phyloP scores from a whole-genome alignment of 2,797 vertebrate species.

The Malacoctenus gilli region DNA sequence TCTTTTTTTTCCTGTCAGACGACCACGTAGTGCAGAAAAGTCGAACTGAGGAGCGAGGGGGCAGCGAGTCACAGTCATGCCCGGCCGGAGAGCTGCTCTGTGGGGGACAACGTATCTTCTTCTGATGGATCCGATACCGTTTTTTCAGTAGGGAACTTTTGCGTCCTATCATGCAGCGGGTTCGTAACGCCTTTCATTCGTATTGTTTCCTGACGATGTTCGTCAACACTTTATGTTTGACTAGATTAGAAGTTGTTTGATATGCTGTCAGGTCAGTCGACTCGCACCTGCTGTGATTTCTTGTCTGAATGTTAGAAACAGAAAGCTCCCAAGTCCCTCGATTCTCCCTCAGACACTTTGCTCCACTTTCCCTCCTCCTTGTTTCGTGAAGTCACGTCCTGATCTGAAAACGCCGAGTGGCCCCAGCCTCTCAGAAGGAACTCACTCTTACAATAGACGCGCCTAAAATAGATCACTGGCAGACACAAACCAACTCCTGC shows the following conservation, averaged over 20 bases:
- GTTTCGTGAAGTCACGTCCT: slow-evolving; percentile 61
- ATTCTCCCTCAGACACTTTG: background rate
- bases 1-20: slow-evolving; percentile 32
- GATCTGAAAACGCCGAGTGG: slow-evolving; percentile 35
- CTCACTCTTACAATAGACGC: slow-evolving; percentile 37
- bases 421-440: slow-evolving; percentile 18
- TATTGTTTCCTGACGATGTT: no score
- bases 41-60: slow-evolving; percentile 32
- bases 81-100: slow-evolving; percentile 21
- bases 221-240: no score
- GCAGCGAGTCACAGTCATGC: slow-evolving; percentile 12
- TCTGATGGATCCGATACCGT: slow-evolving; percentile 25
- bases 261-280: no score
- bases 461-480: slow-evolving; percentile 52
- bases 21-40: slow-evolving; percentile 34
- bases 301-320: no score
- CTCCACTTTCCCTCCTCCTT: background rate
- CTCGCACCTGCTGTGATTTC: no score
- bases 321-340: no score
- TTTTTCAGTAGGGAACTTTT: slow-evolving; percentile 31
- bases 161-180: slow-evolving; percentile 72
- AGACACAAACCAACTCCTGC: slow-evolving; percentile 2
- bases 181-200: slow-evolving; percentile 53
- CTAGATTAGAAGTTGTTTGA: no score
- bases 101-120: slow-evolving; percentile 15